Evolutionary conservation across 1,140 invertebrate genomes (phyloP).

Genomic region (Onthophagus taurus): DNA sequence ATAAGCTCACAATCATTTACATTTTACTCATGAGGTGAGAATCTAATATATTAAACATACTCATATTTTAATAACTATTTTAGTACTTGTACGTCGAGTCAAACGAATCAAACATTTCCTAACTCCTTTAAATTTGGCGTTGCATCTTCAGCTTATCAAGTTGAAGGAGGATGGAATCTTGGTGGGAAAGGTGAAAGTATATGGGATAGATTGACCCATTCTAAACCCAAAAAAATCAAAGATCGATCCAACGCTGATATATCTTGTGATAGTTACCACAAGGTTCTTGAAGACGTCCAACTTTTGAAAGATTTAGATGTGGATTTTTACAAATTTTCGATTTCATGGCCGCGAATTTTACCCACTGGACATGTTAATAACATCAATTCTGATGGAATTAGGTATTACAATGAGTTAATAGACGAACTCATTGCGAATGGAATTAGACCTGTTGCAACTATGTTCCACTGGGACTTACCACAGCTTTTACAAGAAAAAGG

Average conservation of each 20-base stretch:
- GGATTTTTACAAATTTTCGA: conserved; percentile 46
- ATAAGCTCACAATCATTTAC: too few species aligned
- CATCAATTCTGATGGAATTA: conserved; percentile 43
- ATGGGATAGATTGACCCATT: conserved; percentile 48
- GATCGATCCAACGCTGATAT: conserved; percentile 45
- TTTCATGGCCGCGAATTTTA: conserved; percentile 51
- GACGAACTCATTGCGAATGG: conserved; percentile 39
- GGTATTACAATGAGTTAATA: conserved; percentile 48
- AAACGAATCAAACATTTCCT: too few species aligned
- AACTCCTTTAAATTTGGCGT: conserved; percentile 1
- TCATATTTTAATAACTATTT: too few species aligned
- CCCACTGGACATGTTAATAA: conserved; percentile 46
- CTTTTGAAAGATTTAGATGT: conserved; percentile 40
- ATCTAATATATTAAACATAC: too few species aligned
- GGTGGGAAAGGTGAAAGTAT: conserved; percentile 38
- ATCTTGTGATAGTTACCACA: conserved; percentile 48
- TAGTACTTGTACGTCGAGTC: too few species aligned
- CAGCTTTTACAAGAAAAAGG: conserved; percentile 41
- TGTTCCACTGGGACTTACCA: conserved; percentile 48
- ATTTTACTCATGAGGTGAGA: too few species aligned
- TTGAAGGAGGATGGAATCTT: conserved; percentile 1
- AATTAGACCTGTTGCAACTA: conserved; percentile 41
- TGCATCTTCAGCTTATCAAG: conserved; percentile 1
- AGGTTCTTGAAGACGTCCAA: conserved; percentile 43
- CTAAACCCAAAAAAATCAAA: conserved; percentile 38